phyloP scores from a whole-genome alignment of 2,888 invertebrate genomes.

The Limnephilus lunatus region DNA sequence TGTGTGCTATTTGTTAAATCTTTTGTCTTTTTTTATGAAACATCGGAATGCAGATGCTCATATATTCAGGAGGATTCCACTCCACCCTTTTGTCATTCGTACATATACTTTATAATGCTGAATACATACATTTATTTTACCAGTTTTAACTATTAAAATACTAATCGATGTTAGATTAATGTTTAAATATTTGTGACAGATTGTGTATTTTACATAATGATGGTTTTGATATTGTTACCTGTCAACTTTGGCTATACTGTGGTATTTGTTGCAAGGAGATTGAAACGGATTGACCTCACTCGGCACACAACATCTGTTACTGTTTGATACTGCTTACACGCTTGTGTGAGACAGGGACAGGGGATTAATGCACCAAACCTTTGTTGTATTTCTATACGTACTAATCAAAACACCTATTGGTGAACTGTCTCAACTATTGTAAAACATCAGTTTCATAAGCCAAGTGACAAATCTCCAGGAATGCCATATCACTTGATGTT shows the following conservation, averaged over 20 bases:
- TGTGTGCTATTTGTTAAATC: conserved; percentile 67
- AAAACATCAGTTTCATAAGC: background rate
- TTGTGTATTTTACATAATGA: conserved; percentile 55
- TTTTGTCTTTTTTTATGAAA: conserved; percentile 51
- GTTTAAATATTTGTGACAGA: conserved; percentile 58
- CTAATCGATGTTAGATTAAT: conserved; percentile 61
- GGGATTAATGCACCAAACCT: background rate
- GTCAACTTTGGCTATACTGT: conserved; percentile 8
- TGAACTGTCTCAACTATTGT: background rate
- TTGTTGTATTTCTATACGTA: background rate
- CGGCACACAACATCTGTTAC: background rate
- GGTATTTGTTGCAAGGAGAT: background rate
- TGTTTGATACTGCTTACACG: background rate
- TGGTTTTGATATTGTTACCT: conserved; percentile 42
- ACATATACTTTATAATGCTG: conserved; percentile 12
- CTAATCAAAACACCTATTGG: background rate
- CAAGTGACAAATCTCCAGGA: background rate
- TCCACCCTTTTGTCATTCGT: background rate
- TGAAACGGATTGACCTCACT: background rate
- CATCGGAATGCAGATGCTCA: background rate
- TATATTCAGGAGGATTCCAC: background rate
- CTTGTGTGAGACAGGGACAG: background rate
- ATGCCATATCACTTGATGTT: background rate
- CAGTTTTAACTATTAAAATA: conserved; percentile 54
- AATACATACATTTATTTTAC: conserved; percentile 23